These are phyloP conservation scores for Platyura marginata DNA, from an alignment of 1,140 invertebrate genomes.

Conservation along the genomic window DNA sequence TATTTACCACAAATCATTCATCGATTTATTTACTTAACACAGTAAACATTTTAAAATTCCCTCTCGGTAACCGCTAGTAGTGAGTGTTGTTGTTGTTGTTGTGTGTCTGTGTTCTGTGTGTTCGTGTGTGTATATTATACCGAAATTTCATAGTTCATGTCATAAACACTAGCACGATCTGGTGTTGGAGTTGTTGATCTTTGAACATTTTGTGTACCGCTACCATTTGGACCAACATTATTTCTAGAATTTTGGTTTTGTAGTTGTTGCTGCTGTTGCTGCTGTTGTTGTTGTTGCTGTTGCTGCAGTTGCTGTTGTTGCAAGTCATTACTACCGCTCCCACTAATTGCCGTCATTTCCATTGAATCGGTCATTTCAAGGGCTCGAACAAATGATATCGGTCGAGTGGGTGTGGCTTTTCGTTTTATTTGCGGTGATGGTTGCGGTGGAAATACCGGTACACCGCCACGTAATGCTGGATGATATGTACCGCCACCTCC, in stretches of 20 bases:
- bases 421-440: slow-evolving; percentile 45
- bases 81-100: too few species aligned
- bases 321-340: slow-evolving; percentile 5
- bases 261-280: slow-evolving; percentile 5
- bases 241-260: neutral
- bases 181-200: slow-evolving; percentile 42
- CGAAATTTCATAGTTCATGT: slow-evolving; percentile 92
- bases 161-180: slow-evolving; percentile 75
- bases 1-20: too few species aligned
- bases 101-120: too few species aligned
- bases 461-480: slow-evolving; percentile 40
- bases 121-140: slow-evolving; percentile 36
- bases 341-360: slow-evolving; percentile 36
- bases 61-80: too few species aligned
- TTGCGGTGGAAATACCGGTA: slow-evolving; percentile 44
- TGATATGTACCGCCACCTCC: slow-evolving; percentile 27
- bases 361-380: slow-evolving; percentile 77
- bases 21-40: too few species aligned
- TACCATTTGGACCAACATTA: neutral
- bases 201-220: slow-evolving; percentile 6
- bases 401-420: slow-evolving; percentile 40
- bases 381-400: slow-evolving; percentile 83
- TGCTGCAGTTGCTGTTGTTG: slow-evolving; percentile 3
- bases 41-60: too few species aligned
- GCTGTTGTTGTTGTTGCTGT: slow-evolving; percentile 8